Conservation (phyloP, 2,888 invertebrate genomes). For the Empis stercorea region DNA sequence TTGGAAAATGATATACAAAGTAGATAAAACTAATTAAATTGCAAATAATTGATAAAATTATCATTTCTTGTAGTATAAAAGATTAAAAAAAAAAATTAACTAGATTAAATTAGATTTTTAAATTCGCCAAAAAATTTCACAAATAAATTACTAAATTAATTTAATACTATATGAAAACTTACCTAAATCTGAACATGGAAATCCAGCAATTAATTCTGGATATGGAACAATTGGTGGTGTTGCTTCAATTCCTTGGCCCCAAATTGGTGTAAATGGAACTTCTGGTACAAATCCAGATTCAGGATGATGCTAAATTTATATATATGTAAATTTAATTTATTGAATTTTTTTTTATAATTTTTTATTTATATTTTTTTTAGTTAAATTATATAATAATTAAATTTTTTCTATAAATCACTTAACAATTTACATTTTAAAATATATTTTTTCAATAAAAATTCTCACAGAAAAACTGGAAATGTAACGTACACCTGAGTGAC, state of each 20-base stretch:
- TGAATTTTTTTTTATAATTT: background rate
- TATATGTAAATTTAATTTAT: conserved; percentile 1
- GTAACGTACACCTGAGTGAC: conserved; percentile 15
- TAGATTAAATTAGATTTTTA: too few relatives aligned
- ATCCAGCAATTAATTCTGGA: conserved; percentile 57
- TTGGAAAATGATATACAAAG: too few relatives aligned
- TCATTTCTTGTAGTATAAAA: too few relatives aligned
- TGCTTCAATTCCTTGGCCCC: conserved; percentile 40
- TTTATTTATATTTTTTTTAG: background rate
- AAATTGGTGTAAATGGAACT: conserved; percentile 34
- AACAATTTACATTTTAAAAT: background rate
- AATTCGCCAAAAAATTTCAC: too few relatives aligned
- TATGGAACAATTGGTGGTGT: conserved; percentile 47
- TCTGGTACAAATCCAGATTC: conserved; percentile 34
- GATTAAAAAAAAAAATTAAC: too few relatives aligned
- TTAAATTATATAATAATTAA: background rate
- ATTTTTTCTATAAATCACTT: background rate
- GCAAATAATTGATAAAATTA: too few relatives aligned
- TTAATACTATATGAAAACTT: conserved; percentile 15
- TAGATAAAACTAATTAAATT: too few relatives aligned
- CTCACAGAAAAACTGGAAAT: background rate
- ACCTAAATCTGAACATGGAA: conserved; percentile 54
- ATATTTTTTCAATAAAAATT: background rate
- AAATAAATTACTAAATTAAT: background rate
- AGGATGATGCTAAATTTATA: conserved; percentile 29